Evolutionary conservation across 2,888 invertebrate species (phyloP).

Genomic region (Apodemia zela): DNA sequence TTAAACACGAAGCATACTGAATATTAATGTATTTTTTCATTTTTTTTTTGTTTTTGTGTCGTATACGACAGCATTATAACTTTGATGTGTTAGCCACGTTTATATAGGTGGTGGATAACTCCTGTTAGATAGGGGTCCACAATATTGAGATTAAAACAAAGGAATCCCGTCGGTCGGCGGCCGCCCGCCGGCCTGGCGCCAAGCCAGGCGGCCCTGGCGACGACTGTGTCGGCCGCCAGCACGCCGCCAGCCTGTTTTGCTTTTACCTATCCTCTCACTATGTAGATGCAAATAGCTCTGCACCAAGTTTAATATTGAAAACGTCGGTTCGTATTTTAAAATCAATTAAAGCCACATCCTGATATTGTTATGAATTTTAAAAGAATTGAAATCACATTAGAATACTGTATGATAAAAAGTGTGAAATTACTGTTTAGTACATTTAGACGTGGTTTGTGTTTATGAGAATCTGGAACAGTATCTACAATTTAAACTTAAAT

Average conservation of each 20-base stretch:
- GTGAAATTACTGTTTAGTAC: no score
- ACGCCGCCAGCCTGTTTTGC: slow-evolving; percentile 56
- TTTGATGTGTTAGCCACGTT: neutral
- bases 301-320: neutral
- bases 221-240: slow-evolving; percentile 55
- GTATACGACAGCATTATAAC: neutral
- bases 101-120: slow-evolving; percentile 18
- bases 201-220: slow-evolving; percentile 77
- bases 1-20: no score
- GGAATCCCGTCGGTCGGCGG: slow-evolving; percentile 75
- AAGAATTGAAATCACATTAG: neutral
- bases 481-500: neutral
- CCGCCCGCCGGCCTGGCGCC: slow-evolving; percentile 80
- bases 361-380: neutral
- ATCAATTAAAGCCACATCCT: neutral
- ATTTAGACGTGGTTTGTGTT: no score
- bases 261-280: slow-evolving; percentile 33
- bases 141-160: slow-evolving; percentile 56
- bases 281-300: slow-evolving; percentile 12
- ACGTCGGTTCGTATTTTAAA: neutral
- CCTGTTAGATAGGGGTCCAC: slow-evolving; percentile 20
- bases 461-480: no score
- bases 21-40: no score
- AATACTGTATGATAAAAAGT: no score
- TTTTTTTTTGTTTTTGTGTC: neutral